A percentile compares a stretch with the other conserved stretches of the same genome.
Evolutionary conservation across 2,113 vertebrate species (phyloP).

Genomic region (Haemorhous mexicanus): DNA sequence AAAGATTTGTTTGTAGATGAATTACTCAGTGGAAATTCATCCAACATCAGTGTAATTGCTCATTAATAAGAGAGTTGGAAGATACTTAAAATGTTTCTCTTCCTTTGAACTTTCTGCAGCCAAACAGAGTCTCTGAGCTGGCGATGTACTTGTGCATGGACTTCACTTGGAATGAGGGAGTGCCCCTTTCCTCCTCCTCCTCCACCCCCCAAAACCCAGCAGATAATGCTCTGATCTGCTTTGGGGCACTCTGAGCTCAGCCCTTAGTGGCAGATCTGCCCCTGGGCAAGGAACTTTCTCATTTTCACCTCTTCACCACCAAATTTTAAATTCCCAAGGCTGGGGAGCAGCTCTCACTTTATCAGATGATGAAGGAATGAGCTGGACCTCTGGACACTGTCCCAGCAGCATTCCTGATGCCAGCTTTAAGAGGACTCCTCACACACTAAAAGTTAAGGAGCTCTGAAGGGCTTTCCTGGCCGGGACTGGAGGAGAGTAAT

Average conservation of each 20-base stretch:
- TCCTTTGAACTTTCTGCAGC: conserved; percentile 65
- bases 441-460: not conserved
- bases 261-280: fast-evolving
- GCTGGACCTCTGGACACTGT: not conserved
- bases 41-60: conserved; percentile 27
- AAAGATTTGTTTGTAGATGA: conserved; percentile 70
- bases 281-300: not conserved
- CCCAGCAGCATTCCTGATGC: not conserved
- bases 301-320: not conserved
- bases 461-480: conserved; percentile 36
- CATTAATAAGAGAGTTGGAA: conserved; percentile 69
- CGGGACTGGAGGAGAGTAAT: not conserved
- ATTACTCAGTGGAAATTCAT: conserved; percentile 65
- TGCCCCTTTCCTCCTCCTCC: not conserved
- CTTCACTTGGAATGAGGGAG: not conserved
- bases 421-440: not conserved
- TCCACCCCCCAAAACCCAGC: not conserved
- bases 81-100: conserved; percentile 53
- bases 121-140: conserved; percentile 29
- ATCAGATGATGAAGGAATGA: not conserved
- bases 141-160: not conserved
- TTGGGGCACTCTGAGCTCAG: not conserved
- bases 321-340: not conserved
- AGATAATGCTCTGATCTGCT: not conserved
- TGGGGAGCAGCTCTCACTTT: not conserved